Percentiles rank a stretch among this genome's conserved stretches.
These are phyloP conservation scores for Cirrhinus molitorella DNA, from an alignment of 2,797 vertebrate species.

Conservation along the genomic window DNA sequence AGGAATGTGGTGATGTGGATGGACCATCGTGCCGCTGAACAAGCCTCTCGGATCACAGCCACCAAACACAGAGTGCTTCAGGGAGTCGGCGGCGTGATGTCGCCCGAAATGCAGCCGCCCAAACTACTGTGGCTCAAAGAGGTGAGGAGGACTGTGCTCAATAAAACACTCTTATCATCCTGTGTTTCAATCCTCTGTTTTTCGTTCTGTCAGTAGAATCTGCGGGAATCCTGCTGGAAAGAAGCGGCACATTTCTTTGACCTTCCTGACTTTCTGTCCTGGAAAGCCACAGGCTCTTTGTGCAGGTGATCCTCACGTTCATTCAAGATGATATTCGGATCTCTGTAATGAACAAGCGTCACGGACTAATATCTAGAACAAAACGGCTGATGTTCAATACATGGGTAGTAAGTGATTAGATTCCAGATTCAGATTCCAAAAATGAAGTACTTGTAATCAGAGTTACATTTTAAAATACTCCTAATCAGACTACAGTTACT, in stretches of 20 bases:
- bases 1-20: constrained; percentile 97
- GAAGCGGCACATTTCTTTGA: constrained; percentile 92
- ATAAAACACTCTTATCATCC: too few species aligned
- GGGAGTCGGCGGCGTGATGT: constrained; percentile 92
- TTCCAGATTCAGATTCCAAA: too few species aligned
- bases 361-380: not conserved
- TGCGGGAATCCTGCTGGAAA: constrained; percentile 84
- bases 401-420: too few species aligned
- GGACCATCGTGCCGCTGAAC: constrained; percentile 91
- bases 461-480: too few species aligned
- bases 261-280: constrained; percentile 95
- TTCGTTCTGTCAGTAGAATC: constrained; percentile 70
- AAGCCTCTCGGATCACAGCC: constrained; percentile 87
- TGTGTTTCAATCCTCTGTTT: not conserved
- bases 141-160: constrained; percentile 68
- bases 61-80: constrained; percentile 82
- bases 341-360: not conserved
- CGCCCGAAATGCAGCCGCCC: constrained; percentile 97
- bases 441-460: too few species aligned
- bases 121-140: constrained; percentile 97
- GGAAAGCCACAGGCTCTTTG: constrained; percentile 93
- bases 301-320: constrained; percentile 76
- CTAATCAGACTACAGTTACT: too few species aligned
- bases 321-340: not conserved
- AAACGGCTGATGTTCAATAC: not conserved